Base-by-base conservation (phyloP, 2,797 vertebrate genomes). In the Cossypha heuglini region DNA sequence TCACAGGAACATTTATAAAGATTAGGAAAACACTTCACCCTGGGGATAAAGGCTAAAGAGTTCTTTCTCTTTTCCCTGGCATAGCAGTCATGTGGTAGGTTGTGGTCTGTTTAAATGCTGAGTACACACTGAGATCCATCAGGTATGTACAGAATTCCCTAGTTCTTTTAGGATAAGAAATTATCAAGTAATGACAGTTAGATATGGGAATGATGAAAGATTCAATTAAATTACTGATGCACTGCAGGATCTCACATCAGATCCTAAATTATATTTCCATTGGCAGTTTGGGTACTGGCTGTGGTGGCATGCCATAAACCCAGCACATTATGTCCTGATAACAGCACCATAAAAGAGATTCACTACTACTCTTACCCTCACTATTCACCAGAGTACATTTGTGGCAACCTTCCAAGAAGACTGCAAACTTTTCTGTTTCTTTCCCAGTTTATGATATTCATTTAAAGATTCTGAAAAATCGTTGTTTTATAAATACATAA, bases 331-430 rank as follows among this genome's bases (percentile, higher is more conserved):
- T 90, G 76, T 96, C 86, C 94, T 88, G 87, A 91, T 93, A 97
- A 95, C 94, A 92, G 85, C 66, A 45, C 72, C 43, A 72, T 97
- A 96, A 97, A 97, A 97, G 87, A 96, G 96, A 96, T 97, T 96
- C 96, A 97, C 91, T 95, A 88, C 85, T 93, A 73, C 72, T 93
- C 85, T 97, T 96, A 95, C 33, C 64, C 91, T 88, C 71, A 37
- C 85, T 88, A 64, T 91, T 95, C 96, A 96, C 88, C 45, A 81
- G 93, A 93, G 91, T 95, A 90, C 74, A 78, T 91, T 86, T 83
- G 38, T 96, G 94, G 97, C 93, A 91, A 81, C 16, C 33, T 93
- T 94, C 96, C 96, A 96, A 81, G 20, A 95, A 33, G 74, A 45
- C 3, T 76, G 61, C 38, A 91, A 93, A 92, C 72, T 97, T 94